A percentile compares a stretch with the other conserved stretches of the same genome.
These are phyloP conservation scores for Pardalotus punctatus DNA, from an alignment of 2,113 vertebrate species.

Conservation along the genomic window DNA sequence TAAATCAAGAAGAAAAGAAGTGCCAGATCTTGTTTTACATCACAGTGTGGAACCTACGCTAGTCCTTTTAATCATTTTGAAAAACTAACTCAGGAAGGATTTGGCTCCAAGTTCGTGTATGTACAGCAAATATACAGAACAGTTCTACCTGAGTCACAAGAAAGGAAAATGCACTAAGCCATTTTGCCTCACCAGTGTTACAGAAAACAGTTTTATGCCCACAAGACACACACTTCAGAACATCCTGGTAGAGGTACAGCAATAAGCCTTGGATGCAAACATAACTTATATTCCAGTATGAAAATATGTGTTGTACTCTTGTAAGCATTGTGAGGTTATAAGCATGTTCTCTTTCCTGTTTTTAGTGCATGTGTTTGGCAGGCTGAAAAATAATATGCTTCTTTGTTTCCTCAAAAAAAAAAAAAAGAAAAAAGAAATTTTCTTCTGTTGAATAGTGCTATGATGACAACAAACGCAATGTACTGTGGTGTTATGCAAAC, in stretches of 20 bases:
- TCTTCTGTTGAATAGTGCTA: not conserved
- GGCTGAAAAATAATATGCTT: not conserved
- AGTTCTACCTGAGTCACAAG: not conserved
- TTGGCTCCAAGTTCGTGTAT: not conserved
- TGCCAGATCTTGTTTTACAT: not conserved
- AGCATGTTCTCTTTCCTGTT: not conserved
- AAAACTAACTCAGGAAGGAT: not conserved
- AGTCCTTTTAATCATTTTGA: not conserved
- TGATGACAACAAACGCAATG: not conserved
- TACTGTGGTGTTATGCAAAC: not conserved
- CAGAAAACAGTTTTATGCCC: not conserved
- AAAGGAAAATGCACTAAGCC: not conserved
- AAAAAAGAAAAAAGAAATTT: not conserved
- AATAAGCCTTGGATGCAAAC: not conserved
- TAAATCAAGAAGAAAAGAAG: not conserved
- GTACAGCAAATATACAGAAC: not conserved
- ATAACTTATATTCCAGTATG: not conserved
- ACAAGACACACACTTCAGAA: not conserved
- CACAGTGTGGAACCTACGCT: not conserved
- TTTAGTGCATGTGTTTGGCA: not conserved
- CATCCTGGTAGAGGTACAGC: not conserved
- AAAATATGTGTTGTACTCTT: not conserved
- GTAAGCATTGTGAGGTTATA: not conserved
- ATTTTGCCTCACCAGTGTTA: not conserved
- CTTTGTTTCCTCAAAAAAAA: not conserved